Conservation (phyloP, 1,140 invertebrate genomes). For the Eciton burchellii region DNA sequence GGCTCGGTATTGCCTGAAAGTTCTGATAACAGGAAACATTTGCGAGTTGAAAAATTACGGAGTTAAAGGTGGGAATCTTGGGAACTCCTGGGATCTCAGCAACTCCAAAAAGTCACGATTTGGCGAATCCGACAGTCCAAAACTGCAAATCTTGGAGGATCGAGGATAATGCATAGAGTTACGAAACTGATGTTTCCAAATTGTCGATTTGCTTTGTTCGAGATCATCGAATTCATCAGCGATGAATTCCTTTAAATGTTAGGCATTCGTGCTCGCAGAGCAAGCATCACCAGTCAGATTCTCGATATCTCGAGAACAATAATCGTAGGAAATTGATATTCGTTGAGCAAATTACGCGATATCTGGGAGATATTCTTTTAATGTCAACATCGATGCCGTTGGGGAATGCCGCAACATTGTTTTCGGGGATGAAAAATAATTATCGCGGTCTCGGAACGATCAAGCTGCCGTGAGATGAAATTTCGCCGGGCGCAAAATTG, state of each 20-base stretch:
- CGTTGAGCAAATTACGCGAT: not conserved
- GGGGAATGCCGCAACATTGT: constrained; percentile 10
- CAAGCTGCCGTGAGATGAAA: not conserved
- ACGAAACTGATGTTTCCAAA: not conserved
- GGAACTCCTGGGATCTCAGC: not conserved
- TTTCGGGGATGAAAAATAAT: constrained; percentile 41
- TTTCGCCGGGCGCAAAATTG: constrained; percentile 4
- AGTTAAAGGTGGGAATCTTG: not conserved
- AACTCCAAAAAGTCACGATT: not conserved
- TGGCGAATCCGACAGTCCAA: not conserved
- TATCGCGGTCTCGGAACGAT: constrained; percentile 20
- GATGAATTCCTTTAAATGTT: too few species aligned
- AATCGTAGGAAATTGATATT: constrained; percentile 26
- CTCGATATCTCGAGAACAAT: not conserved
- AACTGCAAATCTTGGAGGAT: not conserved
- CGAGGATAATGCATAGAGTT: too few species aligned
- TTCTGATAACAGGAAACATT: constrained; percentile 1
- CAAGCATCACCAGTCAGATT: not conserved
- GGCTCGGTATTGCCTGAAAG: not conserved
- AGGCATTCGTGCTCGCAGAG: not conserved
- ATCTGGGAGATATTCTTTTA: not conserved
- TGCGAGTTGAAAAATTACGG: not conserved
- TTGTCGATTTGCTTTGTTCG: not conserved
- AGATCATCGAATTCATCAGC: not conserved
- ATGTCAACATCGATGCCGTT: constrained; percentile 10